Percentiles rank a stretch among this genome's conserved stretches.
Conservation (phyloP, 2,888 invertebrate species). For the Tiliacea aurago region DNA sequence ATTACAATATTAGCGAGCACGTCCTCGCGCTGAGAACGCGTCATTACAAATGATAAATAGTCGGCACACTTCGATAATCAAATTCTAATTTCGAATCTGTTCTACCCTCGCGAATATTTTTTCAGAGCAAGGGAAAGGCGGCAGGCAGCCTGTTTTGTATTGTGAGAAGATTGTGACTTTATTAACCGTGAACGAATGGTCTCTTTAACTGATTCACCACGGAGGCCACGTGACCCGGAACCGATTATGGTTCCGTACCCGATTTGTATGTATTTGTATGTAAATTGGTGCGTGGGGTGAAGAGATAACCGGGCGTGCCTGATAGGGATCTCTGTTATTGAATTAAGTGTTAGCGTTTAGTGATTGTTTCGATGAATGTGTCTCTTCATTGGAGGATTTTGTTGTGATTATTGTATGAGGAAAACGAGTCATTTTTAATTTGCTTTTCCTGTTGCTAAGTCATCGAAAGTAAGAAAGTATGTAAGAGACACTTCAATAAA, state of each 20-base stretch:
- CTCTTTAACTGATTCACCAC: conserved; percentile 90
- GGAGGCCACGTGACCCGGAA: conserved; percentile 91
- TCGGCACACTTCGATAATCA: conserved; percentile 90
- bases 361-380: conserved; percentile 71
- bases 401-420: conserved; percentile 25
- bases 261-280: conserved; percentile 89
- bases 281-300: conserved; percentile 86
- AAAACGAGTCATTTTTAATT: neutral
- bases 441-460: neutral
- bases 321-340: conserved; percentile 87
- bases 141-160: conserved; percentile 84
- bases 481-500: neutral
- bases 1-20: conserved; percentile 89
- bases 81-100: conserved; percentile 91
- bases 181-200: conserved; percentile 89
- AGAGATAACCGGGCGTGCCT: conserved; percentile 85
- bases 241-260: conserved; percentile 86
- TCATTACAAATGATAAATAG: conserved; percentile 91
- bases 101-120: conserved; percentile 83
- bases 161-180: conserved; percentile 90
- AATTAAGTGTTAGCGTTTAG: conserved; percentile 86
- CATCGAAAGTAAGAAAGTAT: neutral
- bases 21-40: conserved; percentile 82
- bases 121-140: conserved; percentile 76
- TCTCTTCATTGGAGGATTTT: conserved; percentile 50